Evolutionary conservation across 2,888 invertebrate genomes (phyloP).

Genomic region (Rotaria magnacalcarata): DNA sequence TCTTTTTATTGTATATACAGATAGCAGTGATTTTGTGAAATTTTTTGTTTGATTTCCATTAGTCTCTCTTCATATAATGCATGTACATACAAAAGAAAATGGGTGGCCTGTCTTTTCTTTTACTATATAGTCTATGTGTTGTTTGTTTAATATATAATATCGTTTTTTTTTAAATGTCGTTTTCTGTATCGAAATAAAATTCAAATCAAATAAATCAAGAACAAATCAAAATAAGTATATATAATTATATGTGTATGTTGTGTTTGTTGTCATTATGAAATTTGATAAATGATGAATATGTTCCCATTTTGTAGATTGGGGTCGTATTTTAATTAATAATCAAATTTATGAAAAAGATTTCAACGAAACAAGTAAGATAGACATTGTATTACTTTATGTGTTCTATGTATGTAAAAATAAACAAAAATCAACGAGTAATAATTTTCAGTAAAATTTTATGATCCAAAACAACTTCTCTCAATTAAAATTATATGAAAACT

Average conservation of each 20-base stretch:
- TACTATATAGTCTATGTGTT: too few species aligned
- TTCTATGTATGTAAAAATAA: background rate
- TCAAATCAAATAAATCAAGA: background rate
- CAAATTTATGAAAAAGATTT: background rate
- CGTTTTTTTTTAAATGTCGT: background rate
- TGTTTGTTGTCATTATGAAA: background rate
- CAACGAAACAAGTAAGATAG: background rate
- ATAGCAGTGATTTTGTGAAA: background rate
- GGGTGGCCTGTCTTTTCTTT: too few species aligned
- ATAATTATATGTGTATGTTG: background rate
- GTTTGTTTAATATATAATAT: too few species aligned
- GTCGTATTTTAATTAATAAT: background rate
- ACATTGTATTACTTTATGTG: background rate
- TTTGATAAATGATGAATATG: background rate
- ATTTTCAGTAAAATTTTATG: background rate
- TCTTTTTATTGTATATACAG: background rate
- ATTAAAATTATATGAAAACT: background rate
- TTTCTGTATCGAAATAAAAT: background rate
- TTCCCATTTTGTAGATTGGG: background rate
- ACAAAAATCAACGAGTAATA: too few species aligned
- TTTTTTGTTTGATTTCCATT: background rate
- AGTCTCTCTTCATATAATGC: too few species aligned
- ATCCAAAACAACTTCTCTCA: background rate
- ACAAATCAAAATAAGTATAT: background rate
- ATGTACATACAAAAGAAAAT: too few species aligned